Base-by-base conservation (phyloP, 2,797 vertebrate species). In the Esox lucius region DNA sequence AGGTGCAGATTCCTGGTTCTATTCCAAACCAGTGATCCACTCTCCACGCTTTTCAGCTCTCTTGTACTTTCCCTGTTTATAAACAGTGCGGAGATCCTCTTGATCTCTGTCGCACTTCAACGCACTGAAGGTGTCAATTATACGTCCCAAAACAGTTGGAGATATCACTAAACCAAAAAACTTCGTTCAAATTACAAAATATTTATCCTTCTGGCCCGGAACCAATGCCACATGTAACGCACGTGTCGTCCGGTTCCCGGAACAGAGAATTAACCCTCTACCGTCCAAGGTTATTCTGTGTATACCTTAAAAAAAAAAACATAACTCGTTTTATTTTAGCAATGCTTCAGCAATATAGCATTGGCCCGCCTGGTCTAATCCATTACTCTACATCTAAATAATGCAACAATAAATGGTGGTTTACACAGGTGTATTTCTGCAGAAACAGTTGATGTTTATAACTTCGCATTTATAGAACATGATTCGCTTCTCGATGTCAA, bases 31-130 rank as follows among this genome's bases (percentile, higher is more conserved):
- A 87, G 6, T 19, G 49, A 51, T 51, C 49, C 49, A 51, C 49
- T 5, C 53, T 56, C 53, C 53, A 56, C 7, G n/a, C 53, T 56
- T 56, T 56, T n/a, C 5, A n/a, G 51, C 8, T 56, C 75, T 83
- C 93, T 92, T 95, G 93, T 95, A 92, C 93, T 93, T 92, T 93
- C 87, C 86, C 82, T 94, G 93, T 95, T 94, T 95, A 94, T 95
- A 94, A 95, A 94, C 94, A 95, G 62, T 56, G 79, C 68, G 42
- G 69, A 68, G 79, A 83, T 81, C 35, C 35, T 39, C 35, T 39
- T 39, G 35, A 12, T 71, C 77, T 78, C 46, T 70, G 22, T 62
- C 15, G n/a, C n/a, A 75, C 76, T 28, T 19, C 16, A 65, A 46
- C 68, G 73, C 72, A n/a, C 13, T 26, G 4, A 53, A 56, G 70